Base-by-base conservation (phyloP, 2,113 vertebrate genomes). In the Lagopus muta region DNA sequence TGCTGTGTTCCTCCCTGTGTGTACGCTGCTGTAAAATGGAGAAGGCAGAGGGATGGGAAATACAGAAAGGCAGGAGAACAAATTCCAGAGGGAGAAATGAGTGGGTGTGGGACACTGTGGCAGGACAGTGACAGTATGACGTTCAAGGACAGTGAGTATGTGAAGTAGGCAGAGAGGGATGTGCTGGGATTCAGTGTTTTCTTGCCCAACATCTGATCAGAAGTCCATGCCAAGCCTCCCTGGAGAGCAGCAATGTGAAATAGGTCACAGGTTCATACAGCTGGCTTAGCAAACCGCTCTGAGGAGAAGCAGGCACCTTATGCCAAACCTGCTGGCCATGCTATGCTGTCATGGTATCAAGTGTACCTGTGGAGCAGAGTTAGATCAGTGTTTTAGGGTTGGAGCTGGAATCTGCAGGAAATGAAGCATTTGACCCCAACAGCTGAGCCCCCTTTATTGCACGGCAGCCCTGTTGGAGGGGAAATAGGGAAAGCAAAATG, bases 1-100 rank as follows among this genome's bases (percentile, higher is more conserved):
- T 47, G 73, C 13, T 27, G 5, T 45, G 22, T 34, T 27, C 16
- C 55, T 25, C 10, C 13, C 45, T 21, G 42, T 30, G 60, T 1
- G 4, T 2, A 1, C 8, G 0, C 1, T 54, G n/a, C 60, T 82
- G 40, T 60, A 30, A 36, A 27, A n/a, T 13, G 8, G 22, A 79
- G 27, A 40, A 28, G 45, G 10, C 11, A 40, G 6, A 2, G n/a
- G 66, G 42, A 21, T 43, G 34, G 77, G 40, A 57, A 61, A 4
- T 11, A 18, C 54, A 21, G 75, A 24, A 52, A 61, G 4, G 25
- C 13, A 43, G 83, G n/a, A 84, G 65, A 67, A 8, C 6, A 24
- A 66, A 67, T 48, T 10, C 11, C 9, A 69, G 28, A 78, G 42
- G 65, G 28, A 30, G 11, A 81, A 77, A 28, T 34, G 45, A 65